Conservation (phyloP, 2,113 vertebrate species). For the Sylvilagus bachmani region DNA sequence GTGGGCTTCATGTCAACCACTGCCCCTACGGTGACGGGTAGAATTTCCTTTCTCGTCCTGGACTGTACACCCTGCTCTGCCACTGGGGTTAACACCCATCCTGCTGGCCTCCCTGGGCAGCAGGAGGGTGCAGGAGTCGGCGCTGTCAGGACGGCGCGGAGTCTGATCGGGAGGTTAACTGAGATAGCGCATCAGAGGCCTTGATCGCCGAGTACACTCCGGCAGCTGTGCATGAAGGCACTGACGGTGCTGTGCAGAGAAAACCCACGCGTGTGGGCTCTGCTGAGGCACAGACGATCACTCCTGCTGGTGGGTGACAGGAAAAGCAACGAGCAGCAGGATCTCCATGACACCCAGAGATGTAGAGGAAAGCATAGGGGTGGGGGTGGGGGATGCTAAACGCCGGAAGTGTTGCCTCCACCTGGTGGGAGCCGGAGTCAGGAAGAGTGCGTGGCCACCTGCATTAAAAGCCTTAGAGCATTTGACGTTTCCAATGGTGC, state of each 20-base stretch:
- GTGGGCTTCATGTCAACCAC: neutral
- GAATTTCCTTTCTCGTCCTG: neutral
- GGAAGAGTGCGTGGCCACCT: neutral
- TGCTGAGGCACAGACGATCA: no score
- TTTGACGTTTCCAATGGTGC: neutral
- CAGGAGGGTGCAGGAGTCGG: neutral
- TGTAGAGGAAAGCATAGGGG: neutral
- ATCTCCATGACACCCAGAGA: neutral
- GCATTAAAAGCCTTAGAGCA: neutral
- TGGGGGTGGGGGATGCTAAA: no score
- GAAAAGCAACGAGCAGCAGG: neutral
- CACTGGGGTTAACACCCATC: neutral
- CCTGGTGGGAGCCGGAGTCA: neutral
- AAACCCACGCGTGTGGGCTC: neutral
- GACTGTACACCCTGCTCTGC: neutral
- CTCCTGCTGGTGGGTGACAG: neutral
- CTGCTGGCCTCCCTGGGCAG: neutral
- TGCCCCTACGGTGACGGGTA: accelerated
- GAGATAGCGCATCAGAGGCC: neutral
- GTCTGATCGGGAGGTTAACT: neutral
- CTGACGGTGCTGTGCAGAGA: neutral
- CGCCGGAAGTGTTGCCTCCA: no score
- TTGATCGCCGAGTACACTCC: neutral
- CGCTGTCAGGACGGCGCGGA: no score
- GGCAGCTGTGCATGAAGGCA: neutral